phyloP scores from a whole-genome alignment of 2,888 invertebrate species.

The Neoscelio sp. region DNA sequence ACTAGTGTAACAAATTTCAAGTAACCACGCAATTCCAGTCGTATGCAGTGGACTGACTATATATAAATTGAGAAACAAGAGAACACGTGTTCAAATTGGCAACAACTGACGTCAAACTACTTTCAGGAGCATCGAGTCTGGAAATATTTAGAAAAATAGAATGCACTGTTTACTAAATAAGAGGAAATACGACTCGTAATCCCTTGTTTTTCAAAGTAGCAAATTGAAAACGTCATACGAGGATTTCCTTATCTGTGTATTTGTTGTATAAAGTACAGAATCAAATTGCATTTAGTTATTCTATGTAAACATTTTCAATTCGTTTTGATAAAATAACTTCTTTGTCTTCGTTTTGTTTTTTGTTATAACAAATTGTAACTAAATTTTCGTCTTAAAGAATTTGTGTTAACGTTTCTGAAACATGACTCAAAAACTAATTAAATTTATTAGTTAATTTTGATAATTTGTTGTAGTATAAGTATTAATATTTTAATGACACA shows the following conservation, averaged over 20 bases:
- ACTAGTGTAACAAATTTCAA: conserved; percentile 15
- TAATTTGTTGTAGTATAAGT: too few relatives aligned
- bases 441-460: too few relatives aligned
- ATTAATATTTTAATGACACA: too few relatives aligned
- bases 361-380: too few relatives aligned
- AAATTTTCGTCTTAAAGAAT: too few relatives aligned
- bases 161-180: conserved; percentile 36
- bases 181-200: neutral
- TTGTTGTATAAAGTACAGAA: too few relatives aligned
- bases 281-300: too few relatives aligned
- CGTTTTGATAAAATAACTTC: too few relatives aligned
- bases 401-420: too few relatives aligned
- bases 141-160: conserved; percentile 8
- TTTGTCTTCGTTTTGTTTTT: too few relatives aligned
- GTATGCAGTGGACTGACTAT: conserved; percentile 6
- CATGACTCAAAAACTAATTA: too few relatives aligned
- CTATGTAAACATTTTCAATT: too few relatives aligned
- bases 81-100: conserved; percentile 44
- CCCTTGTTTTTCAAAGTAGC: conserved; percentile 17
- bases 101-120: conserved; percentile 50
- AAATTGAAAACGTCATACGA: conserved; percentile 21
- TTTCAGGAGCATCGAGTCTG: conserved; percentile 23
- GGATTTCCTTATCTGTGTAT: neutral
- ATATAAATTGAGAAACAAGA: conserved; percentile 42
- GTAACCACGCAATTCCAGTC: conserved; percentile 3